Conservation (phyloP, 1,140 invertebrate species). For the Heliconius melpomene region DNA sequence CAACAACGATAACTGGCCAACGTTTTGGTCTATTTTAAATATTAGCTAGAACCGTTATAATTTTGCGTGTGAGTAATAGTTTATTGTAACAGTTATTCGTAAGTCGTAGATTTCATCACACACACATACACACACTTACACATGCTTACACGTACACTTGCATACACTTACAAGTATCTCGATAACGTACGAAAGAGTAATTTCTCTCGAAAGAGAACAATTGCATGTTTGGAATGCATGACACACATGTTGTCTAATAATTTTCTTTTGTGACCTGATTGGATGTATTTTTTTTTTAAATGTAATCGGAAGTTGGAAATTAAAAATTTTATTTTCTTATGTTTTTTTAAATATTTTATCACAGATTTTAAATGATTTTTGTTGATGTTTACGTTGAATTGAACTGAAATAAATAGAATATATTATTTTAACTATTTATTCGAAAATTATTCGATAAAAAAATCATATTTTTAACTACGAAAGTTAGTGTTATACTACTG, state of each 20-base stretch:
- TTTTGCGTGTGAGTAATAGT: slow-evolving; percentile 26
- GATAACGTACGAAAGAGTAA: slow-evolving; percentile 24
- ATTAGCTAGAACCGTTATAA: background rate
- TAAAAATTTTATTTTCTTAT: too few relatives aligned
- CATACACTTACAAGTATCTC: slow-evolving; percentile 16
- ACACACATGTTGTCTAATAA: slow-evolving; percentile 16
- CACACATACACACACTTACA: background rate
- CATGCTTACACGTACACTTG: background rate
- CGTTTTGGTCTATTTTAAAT: background rate
- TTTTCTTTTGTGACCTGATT: slow-evolving; percentile 17
- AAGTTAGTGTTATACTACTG: too few relatives aligned
- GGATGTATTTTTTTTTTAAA: background rate
- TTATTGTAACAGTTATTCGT: slow-evolving; percentile 32
- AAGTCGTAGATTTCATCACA: slow-evolving; percentile 28
- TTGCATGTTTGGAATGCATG: slow-evolving; percentile 27
- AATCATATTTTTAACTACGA: too few relatives aligned
- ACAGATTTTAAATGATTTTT: too few relatives aligned
- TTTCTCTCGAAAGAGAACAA: slow-evolving; percentile 33
- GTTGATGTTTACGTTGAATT: too few relatives aligned
- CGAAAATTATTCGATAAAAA: too few relatives aligned
- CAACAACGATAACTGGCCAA: background rate
- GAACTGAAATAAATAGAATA: too few relatives aligned
- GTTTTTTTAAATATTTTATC: too few relatives aligned
- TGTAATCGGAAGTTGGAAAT: background rate
- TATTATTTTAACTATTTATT: too few relatives aligned